Evolutionary conservation across 2,797 vertebrate species (phyloP), one percentile per base, ranked within the genome.

Genomic region (Moxostoma hubbsi): DNA sequence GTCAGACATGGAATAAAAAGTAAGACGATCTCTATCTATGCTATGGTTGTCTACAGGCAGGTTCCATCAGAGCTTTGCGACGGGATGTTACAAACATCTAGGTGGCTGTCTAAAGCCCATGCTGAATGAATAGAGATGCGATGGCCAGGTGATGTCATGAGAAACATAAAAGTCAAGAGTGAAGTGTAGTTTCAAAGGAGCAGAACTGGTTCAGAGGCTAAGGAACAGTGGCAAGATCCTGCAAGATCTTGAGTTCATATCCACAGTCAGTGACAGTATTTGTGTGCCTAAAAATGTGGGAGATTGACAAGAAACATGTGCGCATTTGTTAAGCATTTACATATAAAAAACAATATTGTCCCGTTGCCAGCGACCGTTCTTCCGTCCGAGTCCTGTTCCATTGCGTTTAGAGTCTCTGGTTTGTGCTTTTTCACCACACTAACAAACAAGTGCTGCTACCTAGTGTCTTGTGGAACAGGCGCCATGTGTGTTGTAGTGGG

Each of bases 381-480:
- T 80, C 53, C 1, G 18, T 16, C 62, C 1, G 11, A 77, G 75
- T 83, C 79, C 74, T 74, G 46, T 59, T 80, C 66, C n/a, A 10
- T 45, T 70, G 68, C 68, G 71, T 82, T 59, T 73, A 45, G 70
- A 84, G 61, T 73, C 36, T 36, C 75, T 68, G 53, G 46, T 81
- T 76, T 83, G 78, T 77, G 82, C 74, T 81, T 66, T 36, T 75
- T 68, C 75, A 79, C 75, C 77, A 73, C 57, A 43, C 61, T 58
- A 77, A 68, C 65, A 63, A 63, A 67, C 79, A 24, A 49, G 71
- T 65, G 71, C 82, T 85, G 85, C 83, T 83, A 75, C 76, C 82
- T 69, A 72, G 80, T 86, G 85, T 77, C 82, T 85, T 57, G 72
- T 78, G 73, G 77, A 80, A 63, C 81, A 74, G 81, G 63, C 2